phyloP scores from a whole-genome alignment of 2,113 vertebrate genomes.

The Hucho hucho region DNA sequence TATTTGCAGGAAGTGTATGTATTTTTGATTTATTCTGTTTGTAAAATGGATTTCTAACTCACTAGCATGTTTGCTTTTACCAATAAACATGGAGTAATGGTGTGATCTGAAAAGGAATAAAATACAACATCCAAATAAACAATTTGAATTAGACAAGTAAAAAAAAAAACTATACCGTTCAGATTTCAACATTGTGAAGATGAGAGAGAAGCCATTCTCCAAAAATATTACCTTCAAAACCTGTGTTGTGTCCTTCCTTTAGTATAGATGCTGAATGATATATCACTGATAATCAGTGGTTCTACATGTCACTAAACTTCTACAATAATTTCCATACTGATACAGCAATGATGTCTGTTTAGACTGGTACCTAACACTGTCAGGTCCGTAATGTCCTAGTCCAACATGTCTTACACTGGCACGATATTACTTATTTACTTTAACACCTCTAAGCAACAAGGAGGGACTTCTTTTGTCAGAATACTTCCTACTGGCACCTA shows the following conservation, averaged over 20 bases:
- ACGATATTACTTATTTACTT: too few species aligned
- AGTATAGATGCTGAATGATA: too few species aligned
- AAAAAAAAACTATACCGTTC: background rate
- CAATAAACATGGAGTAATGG: slow-evolving; percentile 98
- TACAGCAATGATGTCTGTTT: too few species aligned
- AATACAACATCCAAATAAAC: slow-evolving; percentile 32
- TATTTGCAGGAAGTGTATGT: slow-evolving; percentile 97
- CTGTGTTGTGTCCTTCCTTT: slow-evolving; percentile 71
- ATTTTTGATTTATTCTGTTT: slow-evolving; percentile 97
- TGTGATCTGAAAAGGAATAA: slow-evolving; percentile 50
- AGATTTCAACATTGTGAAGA: slow-evolving; percentile 53
- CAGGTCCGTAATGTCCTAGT: too few species aligned
- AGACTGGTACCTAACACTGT: too few species aligned
- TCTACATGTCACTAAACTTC: too few species aligned
- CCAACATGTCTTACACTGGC: too few species aligned
- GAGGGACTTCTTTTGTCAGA: too few species aligned
- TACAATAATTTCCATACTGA: too few species aligned
- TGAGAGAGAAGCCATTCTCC: slow-evolving; percentile 82
- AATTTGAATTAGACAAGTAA: slow-evolving; percentile 47
- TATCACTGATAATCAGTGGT: too few species aligned
- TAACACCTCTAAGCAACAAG: too few species aligned
- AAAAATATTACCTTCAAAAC: slow-evolving; percentile 76
- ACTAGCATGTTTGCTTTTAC: slow-evolving; percentile 96
- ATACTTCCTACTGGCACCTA: too few species aligned
- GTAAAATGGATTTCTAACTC: slow-evolving; percentile 95